These are phyloP conservation scores for Stratiomys singularior DNA, from an alignment of 2,888 invertebrate genomes.

Conservation along the genomic window DNA sequence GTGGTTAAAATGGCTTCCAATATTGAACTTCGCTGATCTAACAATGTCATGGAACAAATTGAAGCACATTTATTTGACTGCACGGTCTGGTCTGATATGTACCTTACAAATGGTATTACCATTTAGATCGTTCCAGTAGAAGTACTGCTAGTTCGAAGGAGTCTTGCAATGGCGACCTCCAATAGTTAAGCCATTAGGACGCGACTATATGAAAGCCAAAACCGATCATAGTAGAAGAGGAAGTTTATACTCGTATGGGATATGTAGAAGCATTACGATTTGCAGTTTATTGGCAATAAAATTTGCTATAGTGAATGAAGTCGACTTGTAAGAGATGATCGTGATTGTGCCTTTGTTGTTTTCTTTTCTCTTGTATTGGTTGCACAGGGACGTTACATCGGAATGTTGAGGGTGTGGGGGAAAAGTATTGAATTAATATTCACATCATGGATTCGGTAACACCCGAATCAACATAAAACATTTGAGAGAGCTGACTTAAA, in stretches of 20 bases:
- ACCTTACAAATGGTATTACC: constrained; percentile 36
- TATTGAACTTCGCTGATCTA: constrained; percentile 40
- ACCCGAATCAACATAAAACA: not conserved
- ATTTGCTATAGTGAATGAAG: constrained; percentile 32
- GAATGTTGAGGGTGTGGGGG: not conserved
- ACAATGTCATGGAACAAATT: constrained; percentile 43
- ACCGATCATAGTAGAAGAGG: not conserved
- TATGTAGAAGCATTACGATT: constrained; percentile 20
- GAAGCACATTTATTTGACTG: constrained; percentile 34
- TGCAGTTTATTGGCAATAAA: constrained; percentile 49
- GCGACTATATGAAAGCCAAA: constrained; percentile 20
- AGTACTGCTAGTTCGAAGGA: not conserved
- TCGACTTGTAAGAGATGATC: constrained; percentile 37
- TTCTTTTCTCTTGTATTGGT: too few species aligned
- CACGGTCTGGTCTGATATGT: not conserved
- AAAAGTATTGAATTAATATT: too few species aligned
- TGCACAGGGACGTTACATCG: constrained; percentile 10
- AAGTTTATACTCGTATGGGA: not conserved
- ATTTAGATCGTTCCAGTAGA: constrained; percentile 12
- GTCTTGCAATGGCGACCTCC: not conserved
- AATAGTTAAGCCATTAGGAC: constrained; percentile 13
- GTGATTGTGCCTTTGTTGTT: constrained; percentile 46
- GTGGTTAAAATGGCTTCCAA: constrained; percentile 11
- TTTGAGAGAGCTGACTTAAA: not conserved
- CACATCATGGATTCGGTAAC: not conserved